phyloP scores from a whole-genome alignment of 30 jellyfish, hydroid and myxozoan genomes.

The Clytia hemisphaerica region DNA sequence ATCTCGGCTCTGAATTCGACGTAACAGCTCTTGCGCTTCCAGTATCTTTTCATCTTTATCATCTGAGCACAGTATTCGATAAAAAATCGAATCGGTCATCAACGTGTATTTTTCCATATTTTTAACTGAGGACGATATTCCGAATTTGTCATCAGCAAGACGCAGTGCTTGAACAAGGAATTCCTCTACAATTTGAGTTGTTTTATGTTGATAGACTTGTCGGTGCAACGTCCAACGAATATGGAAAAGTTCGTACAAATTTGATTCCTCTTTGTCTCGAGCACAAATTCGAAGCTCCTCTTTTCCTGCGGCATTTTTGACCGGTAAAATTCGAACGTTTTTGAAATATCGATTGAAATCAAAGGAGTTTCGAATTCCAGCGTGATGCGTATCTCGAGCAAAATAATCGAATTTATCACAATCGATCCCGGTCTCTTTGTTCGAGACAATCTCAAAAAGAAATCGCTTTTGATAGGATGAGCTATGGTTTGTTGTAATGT shows the following conservation, averaged over 20 bases:
- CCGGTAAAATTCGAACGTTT: slow-evolving; percentile 58
- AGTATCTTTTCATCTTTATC: slow-evolving; percentile 10
- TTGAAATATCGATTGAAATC: slow-evolving; percentile 68
- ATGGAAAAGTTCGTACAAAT: slow-evolving; percentile 80
- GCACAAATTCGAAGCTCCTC: slow-evolving; percentile 78
- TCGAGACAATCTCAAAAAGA: slow-evolving; percentile 72
- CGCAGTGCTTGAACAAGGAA: slow-evolving; percentile 65
- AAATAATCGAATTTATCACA: slow-evolving; percentile 90
- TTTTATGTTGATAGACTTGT: slow-evolving; percentile 77
- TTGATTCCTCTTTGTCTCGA: slow-evolving; percentile 67
- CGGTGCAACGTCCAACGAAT: slow-evolving; percentile 64
- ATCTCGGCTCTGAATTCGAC: slow-evolving; percentile 54
- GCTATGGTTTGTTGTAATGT: too few relatives aligned
- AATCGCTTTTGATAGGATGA: too few relatives aligned
- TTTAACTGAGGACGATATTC: slow-evolving; percentile 48
- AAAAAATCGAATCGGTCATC: slow-evolving; percentile 53
- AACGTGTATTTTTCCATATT: slow-evolving; percentile 42
- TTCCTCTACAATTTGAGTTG: slow-evolving; percentile 53
- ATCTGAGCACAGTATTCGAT: slow-evolving; percentile 33
- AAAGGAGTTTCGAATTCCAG: slow-evolving; percentile 70
- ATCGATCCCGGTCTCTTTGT: slow-evolving; percentile 87
- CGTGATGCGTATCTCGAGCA: slow-evolving; percentile 78
- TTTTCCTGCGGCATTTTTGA: slow-evolving; percentile 46
- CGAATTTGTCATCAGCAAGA: slow-evolving; percentile 19
- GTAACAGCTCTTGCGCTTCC: slow-evolving; percentile 44